phyloP scores from a whole-genome alignment of 2,113 vertebrate genomes.

The Dunckerocampus dactyliophorus region DNA sequence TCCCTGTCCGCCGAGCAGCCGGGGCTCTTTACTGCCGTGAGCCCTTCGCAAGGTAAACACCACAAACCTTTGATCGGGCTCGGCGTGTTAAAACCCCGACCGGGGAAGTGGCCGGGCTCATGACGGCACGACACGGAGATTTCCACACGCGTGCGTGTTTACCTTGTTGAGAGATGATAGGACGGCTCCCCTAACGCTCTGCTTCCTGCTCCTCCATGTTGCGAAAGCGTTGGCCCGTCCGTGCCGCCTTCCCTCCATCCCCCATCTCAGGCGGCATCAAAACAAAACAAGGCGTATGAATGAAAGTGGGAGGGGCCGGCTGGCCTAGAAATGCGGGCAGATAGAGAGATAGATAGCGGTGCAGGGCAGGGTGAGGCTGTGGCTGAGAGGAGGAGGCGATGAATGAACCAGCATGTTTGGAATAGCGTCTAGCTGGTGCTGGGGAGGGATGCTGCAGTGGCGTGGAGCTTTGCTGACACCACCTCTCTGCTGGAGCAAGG shows the following conservation, averaged over 20 bases:
- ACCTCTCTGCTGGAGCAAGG: neutral
- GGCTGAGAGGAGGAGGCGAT: conserved; percentile 35
- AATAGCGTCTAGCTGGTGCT: conserved; percentile 36
- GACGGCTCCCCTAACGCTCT: conserved; percentile 42
- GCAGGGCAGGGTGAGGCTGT: conserved; percentile 54
- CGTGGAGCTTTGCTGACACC: conserved; percentile 9
- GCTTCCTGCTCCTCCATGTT: conserved; percentile 25
- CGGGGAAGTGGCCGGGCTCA: conserved; percentile 27
- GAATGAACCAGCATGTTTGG: conserved; percentile 58
- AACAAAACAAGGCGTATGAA: conserved; percentile 71
- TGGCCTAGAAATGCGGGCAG: conserved; percentile 67
- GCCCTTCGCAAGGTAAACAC: conserved; percentile 66
- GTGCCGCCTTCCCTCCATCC: conserved; percentile 16
- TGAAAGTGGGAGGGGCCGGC: conserved; percentile 66
- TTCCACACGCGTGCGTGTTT: conserved; percentile 25
- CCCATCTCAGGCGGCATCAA: conserved; percentile 40
- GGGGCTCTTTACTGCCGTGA: conserved; percentile 48
- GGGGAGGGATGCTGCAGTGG: neutral
- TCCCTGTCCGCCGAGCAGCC: conserved; percentile 44
- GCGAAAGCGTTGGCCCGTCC: conserved; percentile 46
- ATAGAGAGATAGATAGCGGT: conserved; percentile 57
- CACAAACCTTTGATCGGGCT: conserved; percentile 63
- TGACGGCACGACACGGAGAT: conserved; percentile 38
- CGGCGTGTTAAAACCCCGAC: conserved; percentile 52
- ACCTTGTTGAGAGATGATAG: conserved; percentile 43